Evolutionary conservation across 2,797 vertebrate species (phyloP), one percentile per base, ranked within the genome.

Genomic region (Trachurus trachurus): DNA sequence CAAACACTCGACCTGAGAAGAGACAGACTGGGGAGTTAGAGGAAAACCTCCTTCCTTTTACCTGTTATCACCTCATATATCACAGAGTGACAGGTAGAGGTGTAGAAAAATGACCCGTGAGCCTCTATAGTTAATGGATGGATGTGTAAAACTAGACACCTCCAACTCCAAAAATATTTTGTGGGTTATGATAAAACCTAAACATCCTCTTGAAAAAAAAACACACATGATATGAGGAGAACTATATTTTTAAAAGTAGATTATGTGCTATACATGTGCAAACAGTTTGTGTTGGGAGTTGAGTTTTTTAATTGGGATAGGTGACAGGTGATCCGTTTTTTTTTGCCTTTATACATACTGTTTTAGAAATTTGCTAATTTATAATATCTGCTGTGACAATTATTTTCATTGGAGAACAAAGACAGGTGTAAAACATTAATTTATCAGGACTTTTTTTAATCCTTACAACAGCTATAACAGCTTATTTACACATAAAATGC

Each of bases 1-100:
- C 93, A 78, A 99, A 98, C 74, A 99, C 94, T 72, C 95, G 97
- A 76, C 97, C 98, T 98, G 91, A 47, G 79, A 64, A 88, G 65
- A 89, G 78, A 68, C 9, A 68, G 34, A 26, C 39, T 26, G 9
- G 59, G 6, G 16, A 67, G 40, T 47, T 40, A 86, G 70, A 90
- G 1, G 45, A 13, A n/a, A 34, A 37, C 26, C 15, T 58, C 15
- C 29, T 0, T 50, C 1, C 19, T 11, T 59, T 44, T 9, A 67
- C 54, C 16, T 59, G 2, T 59, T 34, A 57, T 61, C n/a, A 64
- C 7, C 12, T 61, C 8, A 44, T 16, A n/a, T 13, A 42, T 16
- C 2, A 21, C 19, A 26, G 1, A 31, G 16, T 44, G 29, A 19
- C 31, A 65, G 3, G 39, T 47, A n/a, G 10, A 26, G 7, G 15